These are phyloP conservation scores for Rallus crepitans DNA, from an alignment of 2,797 vertebrate genomes.

Conservation along the genomic window DNA sequence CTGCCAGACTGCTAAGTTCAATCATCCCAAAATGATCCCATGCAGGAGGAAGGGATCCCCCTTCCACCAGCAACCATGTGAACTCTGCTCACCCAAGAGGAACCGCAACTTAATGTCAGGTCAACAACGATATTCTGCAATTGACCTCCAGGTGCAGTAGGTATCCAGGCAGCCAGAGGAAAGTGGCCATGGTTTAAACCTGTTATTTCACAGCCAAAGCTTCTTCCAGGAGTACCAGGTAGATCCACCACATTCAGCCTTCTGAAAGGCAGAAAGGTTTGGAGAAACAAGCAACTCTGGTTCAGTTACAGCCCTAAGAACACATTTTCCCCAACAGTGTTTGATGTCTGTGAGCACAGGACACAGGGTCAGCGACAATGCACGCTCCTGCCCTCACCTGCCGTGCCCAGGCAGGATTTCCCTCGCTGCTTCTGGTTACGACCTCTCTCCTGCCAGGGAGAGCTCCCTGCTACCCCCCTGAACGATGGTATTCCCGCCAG, in stretches of 20 bases:
- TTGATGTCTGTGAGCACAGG: accelerated
- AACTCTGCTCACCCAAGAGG: neutral
- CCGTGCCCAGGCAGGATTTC: neutral
- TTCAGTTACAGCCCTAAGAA: accelerated
- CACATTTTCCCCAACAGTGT: accelerated
- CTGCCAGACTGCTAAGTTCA: neutral
- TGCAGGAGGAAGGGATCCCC: neutral
- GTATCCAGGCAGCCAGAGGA: neutral
- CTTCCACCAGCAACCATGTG: neutral
- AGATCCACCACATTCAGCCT: neutral
- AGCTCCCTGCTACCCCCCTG: neutral
- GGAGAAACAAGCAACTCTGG: neutral
- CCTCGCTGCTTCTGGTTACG: neutral
- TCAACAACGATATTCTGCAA: neutral
- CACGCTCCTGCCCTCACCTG: neutral
- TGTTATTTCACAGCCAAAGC: neutral
- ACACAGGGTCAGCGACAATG: neutral
- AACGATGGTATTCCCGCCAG: accelerated
- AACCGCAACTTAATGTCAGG: neutral
- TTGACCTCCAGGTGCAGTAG: too few relatives aligned
- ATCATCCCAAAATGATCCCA: neutral
- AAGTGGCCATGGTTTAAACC: neutral
- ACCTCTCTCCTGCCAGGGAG: accelerated
- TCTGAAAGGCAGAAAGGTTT: neutral
- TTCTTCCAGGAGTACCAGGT: neutral